phyloP scores from a whole-genome alignment of 2,888 invertebrate species.

The Latrodectus hesperus region DNA sequence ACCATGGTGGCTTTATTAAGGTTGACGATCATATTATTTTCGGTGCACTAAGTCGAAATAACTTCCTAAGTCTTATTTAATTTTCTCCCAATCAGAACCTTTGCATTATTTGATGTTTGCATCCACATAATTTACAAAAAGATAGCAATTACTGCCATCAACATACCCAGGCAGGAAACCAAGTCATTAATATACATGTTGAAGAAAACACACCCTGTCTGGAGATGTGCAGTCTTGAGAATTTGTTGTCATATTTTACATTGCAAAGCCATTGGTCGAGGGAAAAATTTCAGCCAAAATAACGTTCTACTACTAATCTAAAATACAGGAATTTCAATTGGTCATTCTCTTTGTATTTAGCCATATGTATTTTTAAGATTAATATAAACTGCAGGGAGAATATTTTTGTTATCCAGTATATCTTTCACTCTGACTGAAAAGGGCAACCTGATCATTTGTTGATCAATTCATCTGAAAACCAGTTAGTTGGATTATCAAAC shows the following conservation, averaged over 20 bases:
- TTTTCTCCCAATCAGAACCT: not conserved
- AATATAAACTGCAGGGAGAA: not conserved
- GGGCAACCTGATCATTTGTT: not conserved
- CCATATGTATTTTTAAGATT: not conserved
- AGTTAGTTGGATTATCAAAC: not conserved
- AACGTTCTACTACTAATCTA: not conserved
- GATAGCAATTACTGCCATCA: no score
- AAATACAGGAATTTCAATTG: no score
- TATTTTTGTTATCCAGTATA: not conserved
- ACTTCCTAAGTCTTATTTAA: conserved; percentile 9
- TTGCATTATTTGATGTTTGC: conserved; percentile 2
- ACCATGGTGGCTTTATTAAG: not conserved
- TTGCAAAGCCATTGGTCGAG: not conserved
- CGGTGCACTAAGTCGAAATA: not conserved
- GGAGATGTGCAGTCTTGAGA: not conserved
- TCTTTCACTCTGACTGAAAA: not conserved
- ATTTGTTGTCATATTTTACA: conserved; percentile 4
- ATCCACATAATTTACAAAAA: no score
- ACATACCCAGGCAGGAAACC: not conserved
- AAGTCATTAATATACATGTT: conserved; percentile 6
- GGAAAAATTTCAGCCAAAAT: not conserved
- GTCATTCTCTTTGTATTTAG: not conserved
- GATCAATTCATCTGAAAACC: not conserved
- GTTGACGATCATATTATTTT: conserved; percentile 25
- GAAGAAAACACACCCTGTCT: not conserved